Percentiles rank a stretch among this genome's conserved stretches.
Evolutionary conservation across 2,888 invertebrate genomes (phyloP).

Genomic region (Exocentrus adspersus): DNA sequence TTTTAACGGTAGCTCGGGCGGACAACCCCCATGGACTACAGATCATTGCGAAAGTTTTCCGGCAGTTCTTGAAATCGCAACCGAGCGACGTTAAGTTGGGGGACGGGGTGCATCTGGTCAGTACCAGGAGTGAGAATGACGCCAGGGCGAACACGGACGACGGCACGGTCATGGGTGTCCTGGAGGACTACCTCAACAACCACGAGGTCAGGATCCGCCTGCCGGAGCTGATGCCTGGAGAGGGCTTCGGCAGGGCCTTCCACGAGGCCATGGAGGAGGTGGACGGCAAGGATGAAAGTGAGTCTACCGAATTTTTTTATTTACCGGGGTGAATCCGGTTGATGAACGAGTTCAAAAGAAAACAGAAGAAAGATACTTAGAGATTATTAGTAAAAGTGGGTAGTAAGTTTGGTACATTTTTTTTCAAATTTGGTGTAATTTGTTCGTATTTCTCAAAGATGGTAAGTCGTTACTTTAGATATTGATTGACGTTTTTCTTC

Average conservation of each 20-base stretch:
- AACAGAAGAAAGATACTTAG: too few species aligned
- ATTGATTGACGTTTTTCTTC: too few species aligned
- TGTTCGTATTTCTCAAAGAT: too few species aligned
- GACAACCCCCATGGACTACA: conserved; percentile 53
- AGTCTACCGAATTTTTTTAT: conserved; percentile 31
- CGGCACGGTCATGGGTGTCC: conserved; percentile 67
- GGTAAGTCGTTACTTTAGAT: too few species aligned
- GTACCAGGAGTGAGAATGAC: conserved; percentile 65
- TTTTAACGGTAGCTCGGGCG: conserved; percentile 36
- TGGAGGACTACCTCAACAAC: conserved; percentile 75
- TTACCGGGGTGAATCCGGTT: not conserved
- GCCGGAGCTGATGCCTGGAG: conserved; percentile 74
- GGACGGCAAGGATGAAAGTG: conserved; percentile 66
- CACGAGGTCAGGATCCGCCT: conserved; percentile 79
- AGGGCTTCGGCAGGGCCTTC: conserved; percentile 66
- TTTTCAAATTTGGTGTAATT: too few species aligned
- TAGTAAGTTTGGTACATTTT: too few species aligned
- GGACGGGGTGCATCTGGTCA: conserved; percentile 74
- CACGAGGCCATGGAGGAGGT: conserved; percentile 68
- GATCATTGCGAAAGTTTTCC: conserved; percentile 61
- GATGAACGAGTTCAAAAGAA: too few species aligned
- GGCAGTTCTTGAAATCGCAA: conserved; percentile 66
- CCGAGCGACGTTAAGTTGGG: conserved; percentile 69
- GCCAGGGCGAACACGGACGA: conserved; percentile 66
- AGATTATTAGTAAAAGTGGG: too few species aligned